A percentile compares a stretch with the other conserved stretches of the same genome.
Evolutionary conservation across 2,888 invertebrate genomes (phyloP).

Genomic region (Rhagonycha lutea): DNA sequence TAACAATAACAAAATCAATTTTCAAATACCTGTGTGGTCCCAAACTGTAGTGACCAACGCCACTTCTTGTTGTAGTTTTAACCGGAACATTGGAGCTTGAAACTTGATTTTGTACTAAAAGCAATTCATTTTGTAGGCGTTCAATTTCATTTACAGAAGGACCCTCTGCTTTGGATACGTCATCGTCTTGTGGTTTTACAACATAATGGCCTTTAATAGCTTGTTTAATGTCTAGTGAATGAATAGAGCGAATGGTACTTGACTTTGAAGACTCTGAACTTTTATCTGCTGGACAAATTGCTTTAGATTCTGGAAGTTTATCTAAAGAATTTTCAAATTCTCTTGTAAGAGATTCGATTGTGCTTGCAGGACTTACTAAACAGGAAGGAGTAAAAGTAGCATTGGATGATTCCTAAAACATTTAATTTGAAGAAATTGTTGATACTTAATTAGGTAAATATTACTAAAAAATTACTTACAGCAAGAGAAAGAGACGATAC

Average conservation of each 20-base stretch:
- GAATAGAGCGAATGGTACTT: constrained; percentile 42
- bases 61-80: constrained; percentile 57
- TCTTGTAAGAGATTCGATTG: constrained; percentile 76
- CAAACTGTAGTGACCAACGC: constrained; percentile 53
- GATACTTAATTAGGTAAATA: background rate
- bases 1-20: background rate
- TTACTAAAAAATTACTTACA: constrained; percentile 29
- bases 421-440: background rate
- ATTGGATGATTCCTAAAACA: constrained; percentile 40
- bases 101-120: constrained; percentile 33
- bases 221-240: constrained; percentile 52
- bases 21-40: constrained; percentile 49
- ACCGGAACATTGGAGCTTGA: constrained; percentile 35
- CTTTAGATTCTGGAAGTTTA: constrained; percentile 41
- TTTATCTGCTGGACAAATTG: constrained; percentile 18
- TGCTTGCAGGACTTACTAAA: constrained; percentile 76
- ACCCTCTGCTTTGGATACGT: constrained; percentile 67
- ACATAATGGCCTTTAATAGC: constrained; percentile 61
- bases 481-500: constrained; percentile 38
- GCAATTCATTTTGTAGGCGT: constrained; percentile 57
- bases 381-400: constrained; percentile 57
- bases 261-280: constrained; percentile 35
- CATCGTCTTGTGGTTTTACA: constrained; percentile 68
- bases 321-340: constrained; percentile 84
- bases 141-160: constrained; percentile 63